These are phyloP conservation scores for Steinernema carpocapsae DNA, from an alignment of 2,888 invertebrate genomes.

Conservation along the genomic window DNA sequence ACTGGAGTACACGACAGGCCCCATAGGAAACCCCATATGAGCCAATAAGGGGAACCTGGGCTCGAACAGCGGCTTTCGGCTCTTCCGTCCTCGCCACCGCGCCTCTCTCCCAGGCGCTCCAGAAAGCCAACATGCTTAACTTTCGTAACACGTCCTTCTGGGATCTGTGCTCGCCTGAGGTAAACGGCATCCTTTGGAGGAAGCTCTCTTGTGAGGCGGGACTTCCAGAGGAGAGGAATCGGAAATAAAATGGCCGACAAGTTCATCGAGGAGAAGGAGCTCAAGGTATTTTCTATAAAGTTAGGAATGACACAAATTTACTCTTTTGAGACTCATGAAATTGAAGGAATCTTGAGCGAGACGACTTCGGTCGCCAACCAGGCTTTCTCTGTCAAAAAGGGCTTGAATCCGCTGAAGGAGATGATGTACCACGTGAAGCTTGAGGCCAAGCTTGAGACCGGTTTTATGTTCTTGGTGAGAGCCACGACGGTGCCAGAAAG, in stretches of 20 bases:
- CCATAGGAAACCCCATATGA: no score
- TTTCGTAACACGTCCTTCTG: not conserved
- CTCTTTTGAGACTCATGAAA: not conserved
- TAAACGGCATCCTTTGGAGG: not conserved
- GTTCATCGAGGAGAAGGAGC: not conserved
- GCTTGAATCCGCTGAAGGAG: not conserved
- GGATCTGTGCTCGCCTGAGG: not conserved
- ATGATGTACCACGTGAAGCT: no score
- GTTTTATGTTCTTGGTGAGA: no score
- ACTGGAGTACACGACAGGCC: no score
- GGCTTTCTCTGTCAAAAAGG: not conserved
- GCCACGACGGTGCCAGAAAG: no score
- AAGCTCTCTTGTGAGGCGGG: not conserved
- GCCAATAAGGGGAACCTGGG: no score
- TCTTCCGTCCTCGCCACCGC: no score
- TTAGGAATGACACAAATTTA: not conserved
- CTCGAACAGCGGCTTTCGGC: no score
- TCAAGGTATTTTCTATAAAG: not conserved
- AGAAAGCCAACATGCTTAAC: not conserved
- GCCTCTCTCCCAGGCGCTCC: no score
- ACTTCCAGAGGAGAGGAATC: slow-evolving; percentile 6
- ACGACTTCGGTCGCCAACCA: slow-evolving; percentile 9
- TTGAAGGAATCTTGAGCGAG: not conserved
- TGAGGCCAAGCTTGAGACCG: no score
- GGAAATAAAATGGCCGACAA: not conserved